Evolutionary conservation across 2,888 invertebrate species (phyloP).

Genomic region (Himalopsyche anomala): DNA sequence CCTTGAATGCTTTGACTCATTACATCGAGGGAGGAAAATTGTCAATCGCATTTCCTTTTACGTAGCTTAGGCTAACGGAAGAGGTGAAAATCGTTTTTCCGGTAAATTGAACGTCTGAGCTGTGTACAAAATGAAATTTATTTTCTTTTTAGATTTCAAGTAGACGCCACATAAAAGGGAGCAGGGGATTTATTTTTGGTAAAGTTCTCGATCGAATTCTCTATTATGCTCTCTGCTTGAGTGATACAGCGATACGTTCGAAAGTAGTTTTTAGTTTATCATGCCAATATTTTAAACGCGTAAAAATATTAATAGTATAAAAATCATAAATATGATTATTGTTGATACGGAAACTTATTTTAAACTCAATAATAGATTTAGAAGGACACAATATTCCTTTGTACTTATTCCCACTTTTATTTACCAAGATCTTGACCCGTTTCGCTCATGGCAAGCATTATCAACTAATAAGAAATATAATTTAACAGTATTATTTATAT

Average conservation of each 20-base stretch:
- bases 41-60: slow-evolving; percentile 30
- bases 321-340: no score
- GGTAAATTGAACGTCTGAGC: slow-evolving; percentile 34
- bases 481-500: no score
- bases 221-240: not conserved
- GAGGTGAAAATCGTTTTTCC: slow-evolving; percentile 30
- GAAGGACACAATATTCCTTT: no score
- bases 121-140: slow-evolving; percentile 34
- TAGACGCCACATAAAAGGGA: slow-evolving; percentile 1
- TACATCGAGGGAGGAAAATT: slow-evolving; percentile 9
- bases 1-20: slow-evolving; percentile 18
- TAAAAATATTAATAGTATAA: no score
- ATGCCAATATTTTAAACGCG: no score
- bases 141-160: slow-evolving; percentile 20
- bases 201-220: not conserved
- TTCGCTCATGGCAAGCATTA: no score
- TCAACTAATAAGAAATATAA: no score
- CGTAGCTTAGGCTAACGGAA: not conserved
- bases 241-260: not conserved
- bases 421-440: no score
- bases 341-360: no score
- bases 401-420: no score
- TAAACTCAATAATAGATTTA: no score
- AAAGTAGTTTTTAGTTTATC: no score
- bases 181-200: not conserved